phyloP scores from a whole-genome alignment of 2,797 vertebrate genomes.

The Peromyscus aztecus region DNA sequence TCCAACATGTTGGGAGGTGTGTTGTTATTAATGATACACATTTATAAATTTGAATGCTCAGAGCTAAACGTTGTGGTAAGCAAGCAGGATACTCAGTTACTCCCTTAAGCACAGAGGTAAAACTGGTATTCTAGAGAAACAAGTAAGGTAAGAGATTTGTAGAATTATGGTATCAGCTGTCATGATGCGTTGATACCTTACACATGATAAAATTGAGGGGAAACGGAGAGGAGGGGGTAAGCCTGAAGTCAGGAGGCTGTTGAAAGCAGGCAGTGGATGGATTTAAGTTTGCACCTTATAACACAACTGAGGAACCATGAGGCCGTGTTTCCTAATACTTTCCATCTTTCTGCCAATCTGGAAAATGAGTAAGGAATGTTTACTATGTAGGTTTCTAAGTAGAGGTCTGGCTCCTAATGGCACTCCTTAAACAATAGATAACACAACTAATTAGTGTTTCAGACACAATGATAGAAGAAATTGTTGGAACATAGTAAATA shows the following conservation, averaged over 20 bases:
- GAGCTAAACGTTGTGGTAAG: background rate
- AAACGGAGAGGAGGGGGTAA: background rate
- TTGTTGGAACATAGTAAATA: background rate
- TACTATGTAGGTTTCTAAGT: background rate
- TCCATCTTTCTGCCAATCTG: background rate
- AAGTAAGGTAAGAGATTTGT: background rate
- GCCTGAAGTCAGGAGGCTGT: background rate
- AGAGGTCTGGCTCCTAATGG: background rate
- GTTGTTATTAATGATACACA: background rate
- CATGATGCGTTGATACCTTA: background rate
- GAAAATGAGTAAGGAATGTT: slow-evolving; percentile 1
- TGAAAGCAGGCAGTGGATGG: background rate
- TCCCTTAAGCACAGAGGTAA: background rate
- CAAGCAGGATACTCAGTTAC: background rate
- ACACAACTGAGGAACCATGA: background rate
- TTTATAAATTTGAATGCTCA: background rate
- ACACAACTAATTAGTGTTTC: slow-evolving; percentile 15
- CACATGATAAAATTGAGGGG: background rate
- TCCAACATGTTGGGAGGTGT: background rate
- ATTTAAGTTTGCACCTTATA: background rate
- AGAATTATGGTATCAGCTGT: background rate
- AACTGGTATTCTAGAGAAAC: background rate
- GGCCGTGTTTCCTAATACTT: background rate
- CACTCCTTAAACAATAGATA: background rate
- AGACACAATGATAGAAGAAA: background rate